Evolutionary conservation across 2,888 invertebrate genomes (phyloP).

Genomic region (Caenorhabditis zanzibari): DNA sequence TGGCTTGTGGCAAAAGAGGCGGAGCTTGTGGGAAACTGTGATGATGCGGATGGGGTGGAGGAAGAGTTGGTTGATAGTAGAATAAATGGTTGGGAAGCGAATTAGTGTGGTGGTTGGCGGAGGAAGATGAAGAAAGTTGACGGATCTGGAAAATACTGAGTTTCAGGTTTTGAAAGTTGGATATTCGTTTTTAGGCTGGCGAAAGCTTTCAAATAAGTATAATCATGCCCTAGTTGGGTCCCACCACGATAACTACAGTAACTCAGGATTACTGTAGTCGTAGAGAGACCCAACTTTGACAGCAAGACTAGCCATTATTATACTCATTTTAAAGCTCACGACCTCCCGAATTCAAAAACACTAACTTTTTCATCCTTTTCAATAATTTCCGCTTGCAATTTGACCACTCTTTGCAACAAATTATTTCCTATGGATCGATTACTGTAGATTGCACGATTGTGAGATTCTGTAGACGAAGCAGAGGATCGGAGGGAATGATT

Average conservation of each 20-base stretch:
- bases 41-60: conserved; percentile 1
- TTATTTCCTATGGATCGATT: conserved; percentile 66
- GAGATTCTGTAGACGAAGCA: conserved; percentile 57
- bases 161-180: no score
- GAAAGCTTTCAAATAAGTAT: no score
- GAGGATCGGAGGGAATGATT: conserved; percentile 43
- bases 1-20: conserved; percentile 11
- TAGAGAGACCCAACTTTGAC: no score
- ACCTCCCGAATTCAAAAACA: no score
- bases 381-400: conserved; percentile 75
- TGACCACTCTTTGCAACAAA: conserved; percentile 75
- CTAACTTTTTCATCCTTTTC: conserved; percentile 73
- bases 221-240: no score
- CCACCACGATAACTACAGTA: no score
- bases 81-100: neutral
- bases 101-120: no score
- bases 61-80: conserved; percentile 31
- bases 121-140: neutral
- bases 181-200: no score
- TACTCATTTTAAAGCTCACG: neutral
- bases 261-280: no score
- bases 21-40: neutral
- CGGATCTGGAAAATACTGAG: neutral
- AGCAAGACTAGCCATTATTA: neutral
- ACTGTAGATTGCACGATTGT: neutral